Percentiles rank a stretch among this genome's conserved stretches.
phyloP scores from a whole-genome alignment of 1,140 invertebrate species.

The Drosophila nigrodunni region DNA sequence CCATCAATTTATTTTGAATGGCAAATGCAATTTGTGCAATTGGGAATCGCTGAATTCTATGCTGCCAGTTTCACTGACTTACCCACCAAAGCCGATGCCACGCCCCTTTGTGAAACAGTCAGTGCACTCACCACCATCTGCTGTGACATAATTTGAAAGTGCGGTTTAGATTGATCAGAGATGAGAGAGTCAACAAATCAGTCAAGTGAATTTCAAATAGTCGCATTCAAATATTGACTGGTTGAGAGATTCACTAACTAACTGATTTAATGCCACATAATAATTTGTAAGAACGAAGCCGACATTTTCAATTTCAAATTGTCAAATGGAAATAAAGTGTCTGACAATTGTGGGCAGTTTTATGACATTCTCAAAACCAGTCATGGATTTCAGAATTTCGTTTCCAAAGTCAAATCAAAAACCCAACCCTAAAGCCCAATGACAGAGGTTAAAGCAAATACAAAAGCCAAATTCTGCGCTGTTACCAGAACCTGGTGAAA shows the following conservation, averaged over 20 bases:
- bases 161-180: neutral
- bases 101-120: conserved; percentile 11
- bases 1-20: conserved; percentile 20
- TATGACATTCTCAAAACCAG: conserved; percentile 14
- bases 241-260: conserved; percentile 9
- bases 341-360: conserved; percentile 65
- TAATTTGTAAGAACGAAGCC: too few species aligned
- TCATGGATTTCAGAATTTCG: too few species aligned
- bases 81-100: neutral
- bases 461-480: neutral
- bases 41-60: conserved; percentile 8
- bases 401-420: neutral
- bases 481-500: neutral
- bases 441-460: conserved; percentile 21
- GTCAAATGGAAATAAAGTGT: conserved; percentile 81
- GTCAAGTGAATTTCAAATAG: conserved; percentile 37
- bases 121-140: conserved; percentile 29
- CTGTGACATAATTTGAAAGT: conserved; percentile 33
- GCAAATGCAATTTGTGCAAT: conserved; percentile 42
- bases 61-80: neutral
- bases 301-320: too few species aligned
- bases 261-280: conserved; percentile 1
- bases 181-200: conserved; percentile 11
- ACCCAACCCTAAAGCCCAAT: conserved; percentile 8
- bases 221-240: conserved; percentile 21